phyloP scores from a whole-genome alignment of 1,140 invertebrate species.

The Colletes latitarsis region DNA sequence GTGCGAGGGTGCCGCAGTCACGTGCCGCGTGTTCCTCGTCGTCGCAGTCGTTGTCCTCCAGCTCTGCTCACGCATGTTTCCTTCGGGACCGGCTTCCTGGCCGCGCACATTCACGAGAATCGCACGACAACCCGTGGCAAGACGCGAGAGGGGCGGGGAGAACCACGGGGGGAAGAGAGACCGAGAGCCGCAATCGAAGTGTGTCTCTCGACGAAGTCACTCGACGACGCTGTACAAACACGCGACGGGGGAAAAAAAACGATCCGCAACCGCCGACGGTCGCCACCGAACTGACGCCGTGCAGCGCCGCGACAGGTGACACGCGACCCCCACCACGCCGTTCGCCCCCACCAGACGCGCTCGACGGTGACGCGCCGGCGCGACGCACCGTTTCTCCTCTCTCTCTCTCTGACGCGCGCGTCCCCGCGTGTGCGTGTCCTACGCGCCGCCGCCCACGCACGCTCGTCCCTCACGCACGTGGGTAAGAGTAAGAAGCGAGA shows the following conservation, averaged over 20 bases:
- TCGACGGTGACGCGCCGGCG: slow-evolving; percentile 23
- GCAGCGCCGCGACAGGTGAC: slow-evolving; percentile 53
- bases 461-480: slow-evolving; percentile 51
- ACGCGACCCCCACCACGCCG: slow-evolving; percentile 43
- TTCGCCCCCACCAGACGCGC: background rate
- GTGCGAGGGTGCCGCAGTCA: slow-evolving; percentile 61
- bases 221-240: background rate
- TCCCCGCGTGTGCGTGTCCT: slow-evolving; percentile 40
- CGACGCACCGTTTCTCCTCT: slow-evolving; percentile 8
- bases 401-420: background rate
- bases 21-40: slow-evolving; percentile 58
- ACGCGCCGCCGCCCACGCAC: slow-evolving; percentile 34
- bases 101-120: slow-evolving; percentile 55
- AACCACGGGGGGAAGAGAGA: background rate
- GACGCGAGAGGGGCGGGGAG: background rate
- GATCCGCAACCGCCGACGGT: slow-evolving; percentile 51
- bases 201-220: background rate
- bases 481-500: slow-evolving; percentile 22
- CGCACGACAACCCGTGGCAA: background rate
- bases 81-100: slow-evolving; percentile 45
- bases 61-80: slow-evolving; percentile 58
- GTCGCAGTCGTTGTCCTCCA: slow-evolving; percentile 57
- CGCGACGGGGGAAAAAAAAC: background rate
- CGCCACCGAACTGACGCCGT: slow-evolving; percentile 57
- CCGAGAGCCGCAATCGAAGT: background rate